Evolutionary conservation across 2,113 vertebrate genomes (phyloP).

Genomic region (Anseranas semipalmata): DNA sequence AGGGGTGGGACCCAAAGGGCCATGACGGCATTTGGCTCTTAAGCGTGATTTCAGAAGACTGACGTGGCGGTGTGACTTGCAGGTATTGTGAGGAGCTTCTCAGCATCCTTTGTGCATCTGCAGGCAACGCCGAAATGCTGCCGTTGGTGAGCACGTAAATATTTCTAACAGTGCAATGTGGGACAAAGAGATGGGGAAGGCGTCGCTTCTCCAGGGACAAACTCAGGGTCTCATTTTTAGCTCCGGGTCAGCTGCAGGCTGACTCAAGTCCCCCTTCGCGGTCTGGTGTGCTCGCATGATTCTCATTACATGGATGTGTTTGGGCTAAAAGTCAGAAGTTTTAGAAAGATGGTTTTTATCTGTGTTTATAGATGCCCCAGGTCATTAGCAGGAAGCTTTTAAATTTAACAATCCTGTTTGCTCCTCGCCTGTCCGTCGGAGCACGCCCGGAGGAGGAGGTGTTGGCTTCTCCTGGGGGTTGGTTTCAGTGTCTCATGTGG

Average conservation of each 20-base stretch:
- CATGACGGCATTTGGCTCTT: not conserved
- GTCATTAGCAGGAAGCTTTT: conserved; percentile 46
- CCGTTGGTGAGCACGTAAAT: not conserved
- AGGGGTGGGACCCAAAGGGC: not conserved
- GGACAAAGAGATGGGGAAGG: not conserved
- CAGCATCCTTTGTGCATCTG: not conserved
- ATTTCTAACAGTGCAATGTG: not conserved
- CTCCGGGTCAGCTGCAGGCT: not conserved
- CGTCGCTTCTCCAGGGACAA: not conserved
- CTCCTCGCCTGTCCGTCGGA: not conserved
- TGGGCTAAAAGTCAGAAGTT: not conserved
- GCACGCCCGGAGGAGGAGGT: not conserved
- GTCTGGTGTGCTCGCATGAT: not conserved
- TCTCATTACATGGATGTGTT: conserved; percentile 3
- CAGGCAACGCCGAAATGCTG: not conserved
- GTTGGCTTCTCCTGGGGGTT: conserved; percentile 10
- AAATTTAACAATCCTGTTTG: conserved; percentile 21
- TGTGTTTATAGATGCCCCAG: not conserved
- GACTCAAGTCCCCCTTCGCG: not conserved
- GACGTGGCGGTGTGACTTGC: not conserved
- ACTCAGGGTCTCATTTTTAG: not conserved
- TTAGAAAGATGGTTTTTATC: not conserved
- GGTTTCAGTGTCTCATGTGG: not conserved
- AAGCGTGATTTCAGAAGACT: not conserved
- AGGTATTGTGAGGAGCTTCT: not conserved